Conservation (phyloP, 2,888 invertebrate genomes). For the Nephrotoma flavescens region DNA sequence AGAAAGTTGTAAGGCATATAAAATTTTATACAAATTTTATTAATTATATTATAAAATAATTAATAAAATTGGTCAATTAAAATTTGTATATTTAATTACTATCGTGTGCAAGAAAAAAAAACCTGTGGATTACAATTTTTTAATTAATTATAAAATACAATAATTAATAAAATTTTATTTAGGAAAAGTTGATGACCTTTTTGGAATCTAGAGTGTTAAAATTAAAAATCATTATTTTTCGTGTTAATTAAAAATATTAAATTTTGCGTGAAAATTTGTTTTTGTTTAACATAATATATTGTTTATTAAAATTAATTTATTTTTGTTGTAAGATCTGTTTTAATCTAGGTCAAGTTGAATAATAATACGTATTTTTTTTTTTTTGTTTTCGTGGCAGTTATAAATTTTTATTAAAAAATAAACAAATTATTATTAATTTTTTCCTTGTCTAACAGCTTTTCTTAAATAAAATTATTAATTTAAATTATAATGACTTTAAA, state of each 20-base stretch:
- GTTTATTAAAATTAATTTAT: neutral
- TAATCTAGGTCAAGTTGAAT: slow-evolving; percentile 2
- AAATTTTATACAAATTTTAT: neutral
- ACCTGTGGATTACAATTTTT: neutral
- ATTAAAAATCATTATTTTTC: neutral
- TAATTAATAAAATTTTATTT: neutral
- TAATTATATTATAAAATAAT: neutral
- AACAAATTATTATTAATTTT: neutral
- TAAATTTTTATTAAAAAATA: neutral
- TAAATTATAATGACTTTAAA: neutral
- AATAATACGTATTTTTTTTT: neutral
- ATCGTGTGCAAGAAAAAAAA: neutral
- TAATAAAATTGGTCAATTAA: neutral
- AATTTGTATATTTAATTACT: neutral
- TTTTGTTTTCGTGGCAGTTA: slow-evolving; percentile 1
- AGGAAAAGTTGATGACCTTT: neutral
- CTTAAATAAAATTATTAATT: neutral
- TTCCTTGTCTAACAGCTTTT: neutral
- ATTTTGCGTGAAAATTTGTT: neutral
- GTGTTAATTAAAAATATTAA: neutral
- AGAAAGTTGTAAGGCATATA: neutral
- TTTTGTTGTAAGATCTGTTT: neutral
- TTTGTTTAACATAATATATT: neutral
- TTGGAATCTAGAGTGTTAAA: neutral
- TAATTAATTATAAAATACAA: neutral